Conservation (phyloP, 2,113 vertebrate genomes). For the Tamias sibiricus region DNA sequence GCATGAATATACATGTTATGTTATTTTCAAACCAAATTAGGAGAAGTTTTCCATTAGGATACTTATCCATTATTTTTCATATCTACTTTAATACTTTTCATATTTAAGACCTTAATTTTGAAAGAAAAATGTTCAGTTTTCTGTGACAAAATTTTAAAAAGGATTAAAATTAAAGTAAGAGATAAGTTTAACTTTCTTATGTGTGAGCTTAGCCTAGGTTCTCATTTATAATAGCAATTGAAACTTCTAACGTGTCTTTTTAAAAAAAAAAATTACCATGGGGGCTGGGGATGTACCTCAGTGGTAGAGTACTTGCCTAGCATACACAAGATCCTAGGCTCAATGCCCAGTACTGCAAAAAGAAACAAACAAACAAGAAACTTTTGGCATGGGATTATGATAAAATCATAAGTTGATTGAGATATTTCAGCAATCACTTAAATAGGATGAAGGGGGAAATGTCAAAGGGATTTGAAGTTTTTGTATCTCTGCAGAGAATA, state of each 20-base stretch:
- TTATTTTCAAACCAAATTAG: not conserved
- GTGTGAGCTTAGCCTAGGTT: not conserved
- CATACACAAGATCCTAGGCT: too few species aligned
- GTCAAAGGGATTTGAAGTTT: slow-evolving; percentile 9
- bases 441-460: not conserved
- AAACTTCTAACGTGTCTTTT: not conserved
- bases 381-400: not conserved
- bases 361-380: not conserved
- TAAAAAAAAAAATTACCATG: too few species aligned
- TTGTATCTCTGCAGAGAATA: not conserved
- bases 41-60: not conserved
- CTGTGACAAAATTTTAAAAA: not conserved
- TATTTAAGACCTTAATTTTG: not conserved
- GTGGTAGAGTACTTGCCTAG: too few species aligned
- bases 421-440: not conserved
- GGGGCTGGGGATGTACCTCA: too few species aligned
- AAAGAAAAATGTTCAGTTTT: slow-evolving; percentile 35
- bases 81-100: not conserved
- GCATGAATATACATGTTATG: not conserved
- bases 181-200: not conserved
- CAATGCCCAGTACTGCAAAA: too few species aligned
- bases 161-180: not conserved
- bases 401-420: not conserved
- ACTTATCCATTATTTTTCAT: not conserved
- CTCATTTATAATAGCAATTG: not conserved